phyloP scores from a whole-genome alignment of 2,113 vertebrate genomes.

The Gallinago undulata region DNA sequence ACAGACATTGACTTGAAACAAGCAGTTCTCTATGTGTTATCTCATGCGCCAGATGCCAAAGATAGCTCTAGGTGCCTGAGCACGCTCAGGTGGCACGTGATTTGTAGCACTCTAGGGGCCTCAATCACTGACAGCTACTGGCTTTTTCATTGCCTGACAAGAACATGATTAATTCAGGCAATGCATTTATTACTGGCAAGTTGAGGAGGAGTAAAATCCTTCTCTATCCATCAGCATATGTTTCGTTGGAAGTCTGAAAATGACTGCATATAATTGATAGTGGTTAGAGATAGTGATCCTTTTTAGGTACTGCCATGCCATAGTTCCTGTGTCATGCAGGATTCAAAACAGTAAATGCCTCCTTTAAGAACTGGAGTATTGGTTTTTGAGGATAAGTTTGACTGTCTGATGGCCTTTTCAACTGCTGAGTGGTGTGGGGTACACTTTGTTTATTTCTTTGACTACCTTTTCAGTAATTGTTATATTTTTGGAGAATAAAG shows the following conservation, averaged over 20 bases:
- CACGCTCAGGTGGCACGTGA: background rate
- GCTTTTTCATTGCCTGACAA: background rate
- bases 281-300: background rate
- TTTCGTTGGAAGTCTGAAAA: conserved; percentile 28
- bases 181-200: conserved; percentile 5
- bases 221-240: background rate
- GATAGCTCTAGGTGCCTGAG: background rate
- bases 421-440: background rate
- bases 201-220: conserved; percentile 14
- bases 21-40: background rate
- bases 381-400: background rate
- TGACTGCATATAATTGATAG: background rate
- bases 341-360: background rate
- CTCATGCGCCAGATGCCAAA: background rate
- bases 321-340: background rate
- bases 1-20: background rate
- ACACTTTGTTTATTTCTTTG: background rate
- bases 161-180: conserved; percentile 16
- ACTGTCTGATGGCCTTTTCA: background rate
- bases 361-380: background rate
- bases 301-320: background rate
- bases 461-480: background rate
- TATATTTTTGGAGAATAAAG: background rate
- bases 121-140: background rate
- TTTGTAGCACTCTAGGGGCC: background rate